These are phyloP conservation scores for Laspeyria flexula DNA, from an alignment of 2,888 invertebrate genomes.

Conservation along the genomic window DNA sequence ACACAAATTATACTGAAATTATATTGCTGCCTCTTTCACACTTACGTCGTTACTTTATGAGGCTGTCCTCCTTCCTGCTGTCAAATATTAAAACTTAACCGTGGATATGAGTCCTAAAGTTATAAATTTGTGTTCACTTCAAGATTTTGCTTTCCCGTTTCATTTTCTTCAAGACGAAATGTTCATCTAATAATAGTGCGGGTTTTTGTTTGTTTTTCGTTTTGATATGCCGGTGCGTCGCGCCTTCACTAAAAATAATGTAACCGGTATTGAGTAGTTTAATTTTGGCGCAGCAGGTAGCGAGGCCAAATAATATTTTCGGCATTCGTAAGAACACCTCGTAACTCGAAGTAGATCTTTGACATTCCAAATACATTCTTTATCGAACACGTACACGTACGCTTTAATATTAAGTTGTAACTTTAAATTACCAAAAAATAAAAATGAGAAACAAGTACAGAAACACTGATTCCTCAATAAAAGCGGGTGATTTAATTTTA, in stretches of 20 bases:
- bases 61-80: conserved; percentile 26
- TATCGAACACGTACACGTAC: conserved; percentile 41
- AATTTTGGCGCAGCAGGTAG: conserved; percentile 75
- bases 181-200: conserved; percentile 50
- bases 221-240: conserved; percentile 59
- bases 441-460: conserved; percentile 80
- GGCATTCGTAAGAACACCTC: conserved; percentile 53
- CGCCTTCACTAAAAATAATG: conserved; percentile 79
- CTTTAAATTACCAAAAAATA: too few species aligned
- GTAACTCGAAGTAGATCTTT: conserved; percentile 52
- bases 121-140: not conserved
- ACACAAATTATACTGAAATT: not conserved
- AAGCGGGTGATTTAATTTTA: conserved; percentile 89
- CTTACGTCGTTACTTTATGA: too few species aligned
- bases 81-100: conserved; percentile 14
- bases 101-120: conserved; percentile 3
- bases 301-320: conserved; percentile 72
- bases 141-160: conserved; percentile 9
- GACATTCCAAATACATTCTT: conserved; percentile 66
- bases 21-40: conserved; percentile 6
- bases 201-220: conserved; percentile 69
- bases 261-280: conserved; percentile 68
- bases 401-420: conserved; percentile 35
- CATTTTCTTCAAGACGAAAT: conserved; percentile 32
- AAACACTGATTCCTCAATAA: conserved; percentile 72